A percentile compares a stretch with the other conserved stretches of the same genome.
Conservation (phyloP, 1,140 invertebrate species). For the Medauroidea extradentata region DNA sequence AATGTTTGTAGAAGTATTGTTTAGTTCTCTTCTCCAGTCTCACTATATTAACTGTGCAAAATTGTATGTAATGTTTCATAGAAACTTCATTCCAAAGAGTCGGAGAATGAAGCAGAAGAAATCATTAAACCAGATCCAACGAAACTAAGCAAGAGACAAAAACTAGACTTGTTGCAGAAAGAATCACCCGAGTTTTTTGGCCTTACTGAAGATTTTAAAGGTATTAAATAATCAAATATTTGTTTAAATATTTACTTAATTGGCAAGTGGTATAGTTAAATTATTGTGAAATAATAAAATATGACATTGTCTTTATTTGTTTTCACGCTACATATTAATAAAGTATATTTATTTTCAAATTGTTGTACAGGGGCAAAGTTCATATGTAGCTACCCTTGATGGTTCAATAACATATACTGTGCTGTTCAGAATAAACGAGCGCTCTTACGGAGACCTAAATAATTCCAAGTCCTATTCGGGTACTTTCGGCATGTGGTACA, state of each 20-base stretch:
- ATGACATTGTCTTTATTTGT: neutral
- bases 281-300: neutral
- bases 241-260: too few species aligned
- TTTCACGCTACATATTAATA: neutral
- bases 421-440: too few species aligned
- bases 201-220: slow-evolving; percentile 72
- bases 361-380: too few species aligned
- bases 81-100: slow-evolving; percentile 13
- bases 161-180: slow-evolving; percentile 67
- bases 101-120: slow-evolving; percentile 40
- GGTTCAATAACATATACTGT: too few species aligned
- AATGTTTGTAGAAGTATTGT: too few species aligned
- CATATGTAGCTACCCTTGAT: too few species aligned
- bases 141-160: slow-evolving; percentile 68
- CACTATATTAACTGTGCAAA: too few species aligned
- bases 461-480: too few species aligned
- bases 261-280: neutral
- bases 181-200: slow-evolving; percentile 79
- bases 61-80: neutral
- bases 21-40: too few species aligned
- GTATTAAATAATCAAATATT: slow-evolving; percentile 41
- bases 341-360: too few species aligned
- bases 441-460: too few species aligned
- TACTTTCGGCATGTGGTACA: too few species aligned
- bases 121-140: slow-evolving; percentile 67